These are phyloP conservation scores for Caenorhabditis tropicalis DNA, from an alignment of 1,140 invertebrate species.

Conservation along the genomic window DNA sequence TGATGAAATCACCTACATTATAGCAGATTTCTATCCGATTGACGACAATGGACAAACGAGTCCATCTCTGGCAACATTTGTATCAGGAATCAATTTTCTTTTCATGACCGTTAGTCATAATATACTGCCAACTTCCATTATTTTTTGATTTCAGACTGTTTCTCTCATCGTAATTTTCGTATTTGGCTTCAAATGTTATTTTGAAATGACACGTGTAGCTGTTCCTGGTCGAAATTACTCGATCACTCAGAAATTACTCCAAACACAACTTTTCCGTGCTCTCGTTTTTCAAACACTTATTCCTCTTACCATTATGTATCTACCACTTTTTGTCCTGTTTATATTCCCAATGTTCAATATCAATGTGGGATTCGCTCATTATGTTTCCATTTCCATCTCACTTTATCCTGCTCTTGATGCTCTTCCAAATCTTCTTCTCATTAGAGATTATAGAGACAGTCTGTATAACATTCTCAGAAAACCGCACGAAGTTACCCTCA, in stretches of 20 bases:
- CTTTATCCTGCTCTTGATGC: constrained; percentile 2
- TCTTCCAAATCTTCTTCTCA: neutral
- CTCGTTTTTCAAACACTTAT: constrained; percentile 19
- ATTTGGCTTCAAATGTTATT: constrained; percentile 1
- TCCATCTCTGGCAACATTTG: neutral
- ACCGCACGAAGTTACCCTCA: neutral
- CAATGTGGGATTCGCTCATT: neutral
- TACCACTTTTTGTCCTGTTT: neutral
- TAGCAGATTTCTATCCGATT: neutral
- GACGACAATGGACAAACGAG: neutral
- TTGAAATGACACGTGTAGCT: neutral
- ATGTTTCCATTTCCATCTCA: neutral
- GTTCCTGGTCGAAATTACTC: neutral
- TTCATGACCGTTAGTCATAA: neutral
- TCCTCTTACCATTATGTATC: neutral
- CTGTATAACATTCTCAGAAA: neutral
- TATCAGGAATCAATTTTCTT: neutral
- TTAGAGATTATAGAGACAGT: constrained; percentile 1
- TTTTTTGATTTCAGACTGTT: neutral
- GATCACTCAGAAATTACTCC: neutral
- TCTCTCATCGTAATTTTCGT: neutral
- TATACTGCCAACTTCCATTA: neutral
- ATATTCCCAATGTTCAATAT: constrained; percentile 1
- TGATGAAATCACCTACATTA: neutral
- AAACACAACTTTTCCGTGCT: constrained; percentile 15